Base-by-base conservation (phyloP, 2,888 invertebrate genomes). In the Drosophila nr. perissopoda region DNA sequence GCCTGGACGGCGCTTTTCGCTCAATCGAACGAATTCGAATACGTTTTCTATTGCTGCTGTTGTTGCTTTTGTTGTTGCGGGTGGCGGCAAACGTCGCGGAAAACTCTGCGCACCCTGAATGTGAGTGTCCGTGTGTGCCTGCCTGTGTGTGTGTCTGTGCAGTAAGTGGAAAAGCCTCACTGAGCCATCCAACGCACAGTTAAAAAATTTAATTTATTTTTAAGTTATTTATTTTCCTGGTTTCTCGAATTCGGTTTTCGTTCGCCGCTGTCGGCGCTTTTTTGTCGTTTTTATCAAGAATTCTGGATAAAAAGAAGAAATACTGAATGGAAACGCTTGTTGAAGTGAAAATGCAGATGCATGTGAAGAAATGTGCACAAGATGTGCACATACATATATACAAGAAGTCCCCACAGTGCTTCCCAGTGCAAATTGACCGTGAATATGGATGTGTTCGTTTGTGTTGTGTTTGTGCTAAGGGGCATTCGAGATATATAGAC, bases 121-220 rank as follows among this genome's bases (percentile, higher is more conserved):
- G 73, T 72, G 74, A 73, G 73, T 71, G 66, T 68, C 57, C n/a
- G 62, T 58, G 51, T 66, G 16, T 40, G 42, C 51, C 49, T 56
- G 27, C 53, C 38, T 64, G 18, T 29, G 25, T 54, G 49, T 42
- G 60, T 58, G 61, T 60, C 36, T 59, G 72, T 76, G 66, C 72
- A 78, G 68, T 82, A 78, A 82, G 78, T 80, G 76, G 71, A 83
- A 83, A 82, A 82, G 71, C 78, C 80, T 71, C 73, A 64, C 59
- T 66, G 76, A 72, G 68, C 74, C 65, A 78, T 70, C 69, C 76
- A 79, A 68, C 76, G 73, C 76, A 66, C 79, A 66, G 53, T 79
- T 76, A 56, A 65, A 67, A 87, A 81, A 82, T 76, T 80, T 83
- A 83, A 86, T 86, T 86, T 86, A 86, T 88, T 86, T 86, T 86